Evolutionary conservation across 2,888 invertebrate genomes (phyloP).

Genomic region (Trimorus sp.): DNA sequence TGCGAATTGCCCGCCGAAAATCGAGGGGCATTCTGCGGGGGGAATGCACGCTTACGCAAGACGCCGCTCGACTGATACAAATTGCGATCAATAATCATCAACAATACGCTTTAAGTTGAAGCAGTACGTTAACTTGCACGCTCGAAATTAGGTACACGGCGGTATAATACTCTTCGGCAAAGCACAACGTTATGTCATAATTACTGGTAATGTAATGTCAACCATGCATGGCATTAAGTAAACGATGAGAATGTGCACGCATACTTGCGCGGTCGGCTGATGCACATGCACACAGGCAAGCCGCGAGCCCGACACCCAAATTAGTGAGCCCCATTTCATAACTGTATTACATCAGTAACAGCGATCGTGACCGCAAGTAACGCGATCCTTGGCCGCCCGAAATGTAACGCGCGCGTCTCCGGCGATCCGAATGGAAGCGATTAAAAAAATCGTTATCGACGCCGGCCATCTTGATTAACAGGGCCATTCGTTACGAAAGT

Average conservation of each 20-base stretch:
- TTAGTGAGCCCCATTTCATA: conserved; percentile 56
- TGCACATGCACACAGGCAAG: conserved; percentile 42
- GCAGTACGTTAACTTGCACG: conserved; percentile 50
- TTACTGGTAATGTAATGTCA: conserved; percentile 62
- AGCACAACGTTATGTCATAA: conserved; percentile 61
- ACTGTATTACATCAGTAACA: conserved; percentile 54
- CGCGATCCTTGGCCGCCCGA: conserved; percentile 27
- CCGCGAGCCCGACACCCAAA: conserved; percentile 37
- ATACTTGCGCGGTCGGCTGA: conserved; percentile 20
- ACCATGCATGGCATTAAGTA: conserved; percentile 63
- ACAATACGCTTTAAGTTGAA: conserved; percentile 41
- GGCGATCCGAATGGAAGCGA: conserved; percentile 9
- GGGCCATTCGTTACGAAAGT: conserved; percentile 23
- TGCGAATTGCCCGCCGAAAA: background rate
- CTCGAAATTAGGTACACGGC: conserved; percentile 52
- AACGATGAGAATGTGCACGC: conserved; percentile 57
- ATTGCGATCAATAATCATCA: conserved; percentile 55
- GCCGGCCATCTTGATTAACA: conserved; percentile 27
- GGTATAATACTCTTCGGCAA: conserved; percentile 54
- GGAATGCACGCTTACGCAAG: no score
- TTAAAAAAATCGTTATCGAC: conserved; percentile 24
- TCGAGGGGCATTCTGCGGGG: no score
- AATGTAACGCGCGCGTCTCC: conserved; percentile 19
- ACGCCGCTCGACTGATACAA: background rate
- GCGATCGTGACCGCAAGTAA: conserved; percentile 48